Base-by-base conservation (phyloP, 2,888 invertebrate genomes). In the Pimpla rufipes region DNA sequence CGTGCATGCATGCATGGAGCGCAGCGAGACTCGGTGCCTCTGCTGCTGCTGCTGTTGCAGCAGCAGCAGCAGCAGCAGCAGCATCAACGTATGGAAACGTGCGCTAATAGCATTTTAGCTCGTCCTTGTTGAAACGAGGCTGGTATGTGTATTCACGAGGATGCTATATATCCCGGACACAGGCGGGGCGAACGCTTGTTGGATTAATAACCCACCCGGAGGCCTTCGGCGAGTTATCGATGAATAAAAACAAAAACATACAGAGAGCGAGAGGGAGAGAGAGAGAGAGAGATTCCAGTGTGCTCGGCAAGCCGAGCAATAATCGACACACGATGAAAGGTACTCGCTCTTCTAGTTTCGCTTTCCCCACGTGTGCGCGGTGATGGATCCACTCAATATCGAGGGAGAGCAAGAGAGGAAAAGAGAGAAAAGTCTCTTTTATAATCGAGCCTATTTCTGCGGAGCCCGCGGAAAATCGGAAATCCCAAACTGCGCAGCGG, bases 101-200 rank as follows among this genome's bases (percentile, higher is more conserved):
- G 79, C 64, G 64, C 57, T 79, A 73, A 71, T 57, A 66, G 42
- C 66, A 45, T 66, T 71, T 79, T 47, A 73, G 55, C 55, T 40
- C 52, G 40, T 37, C 37, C 62, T 52, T 18, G 64, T 66, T 45
- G 37, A 70, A 64, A 79, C 71, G 66, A 57, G 37, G 23, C 37
- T 37, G 35, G 66, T 40, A 13, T 47, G 45, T 37, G 66, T 66
- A 66, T 47, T 55, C 37, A 40, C 37, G 47, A 74, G 74, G 37
- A 47, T 66, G 16, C 64, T 64, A 35, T 35, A 35, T 35, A 59
- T 62, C 37, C 8, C 23, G n/a, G 21, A 21, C n/a, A 42, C 21
- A 18, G 50, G 50, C 62, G 37, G 21, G 16, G 21, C 21, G 62
- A 45, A 18, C 42, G 57, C 16, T 13, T 40, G 68, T 40, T 45